phyloP scores from a whole-genome alignment of 2,113 vertebrate genomes.

The Uropsilus gracilis region DNA sequence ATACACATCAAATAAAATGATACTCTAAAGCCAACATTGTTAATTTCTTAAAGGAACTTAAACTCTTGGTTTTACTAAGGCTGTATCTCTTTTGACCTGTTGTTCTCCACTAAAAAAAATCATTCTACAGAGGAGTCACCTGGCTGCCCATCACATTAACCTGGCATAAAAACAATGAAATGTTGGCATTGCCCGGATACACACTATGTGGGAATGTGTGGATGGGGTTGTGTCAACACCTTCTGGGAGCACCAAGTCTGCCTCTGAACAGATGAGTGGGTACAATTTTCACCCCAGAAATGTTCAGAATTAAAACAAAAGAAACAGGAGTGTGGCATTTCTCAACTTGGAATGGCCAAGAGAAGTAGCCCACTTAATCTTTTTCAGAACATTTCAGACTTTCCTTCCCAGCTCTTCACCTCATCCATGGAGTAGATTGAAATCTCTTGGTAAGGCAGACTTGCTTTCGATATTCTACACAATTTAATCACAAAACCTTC shows the following conservation, averaged over 20 bases:
- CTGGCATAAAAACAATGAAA: neutral
- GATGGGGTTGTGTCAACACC: rapidly evolving
- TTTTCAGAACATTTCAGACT: neutral
- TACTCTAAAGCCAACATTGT: neutral
- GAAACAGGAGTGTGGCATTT: neutral
- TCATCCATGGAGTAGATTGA: neutral
- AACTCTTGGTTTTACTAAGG: neutral
- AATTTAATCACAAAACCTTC: neutral
- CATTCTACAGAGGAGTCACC: neutral
- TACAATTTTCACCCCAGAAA: neutral
- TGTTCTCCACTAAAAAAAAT: neutral
- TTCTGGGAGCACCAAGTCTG: neutral
- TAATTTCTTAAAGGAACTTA: neutral
- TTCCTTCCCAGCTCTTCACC: neutral
- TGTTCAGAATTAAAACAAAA: neutral
- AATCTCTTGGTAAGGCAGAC: neutral
- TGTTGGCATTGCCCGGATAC: neutral
- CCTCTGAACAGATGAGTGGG: neutral
- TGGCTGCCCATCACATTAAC: neutral
- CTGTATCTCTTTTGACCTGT: neutral
- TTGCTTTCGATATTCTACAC: neutral
- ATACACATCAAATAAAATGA: neutral
- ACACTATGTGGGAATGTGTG: neutral
- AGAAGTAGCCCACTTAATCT: neutral
- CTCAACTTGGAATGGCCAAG: neutral